phyloP scores from a whole-genome alignment of 2,113 vertebrate genomes.

The Epinephelus moara region DNA sequence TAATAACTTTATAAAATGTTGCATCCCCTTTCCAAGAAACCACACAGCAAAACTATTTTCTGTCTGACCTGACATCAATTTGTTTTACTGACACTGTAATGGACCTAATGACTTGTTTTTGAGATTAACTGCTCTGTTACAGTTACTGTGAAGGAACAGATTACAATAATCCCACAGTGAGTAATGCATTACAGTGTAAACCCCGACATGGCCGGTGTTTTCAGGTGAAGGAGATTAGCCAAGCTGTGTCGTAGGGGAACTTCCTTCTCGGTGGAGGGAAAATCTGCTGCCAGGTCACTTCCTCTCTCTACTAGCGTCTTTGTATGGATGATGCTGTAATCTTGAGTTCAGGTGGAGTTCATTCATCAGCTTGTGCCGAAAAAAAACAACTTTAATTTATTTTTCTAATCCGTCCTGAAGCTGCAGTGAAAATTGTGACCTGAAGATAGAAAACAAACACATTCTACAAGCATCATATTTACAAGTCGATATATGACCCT shows the following conservation, averaged over 20 bases:
- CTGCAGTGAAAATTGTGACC: background rate
- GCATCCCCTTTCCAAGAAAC: background rate
- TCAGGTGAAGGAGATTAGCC: constrained; percentile 8
- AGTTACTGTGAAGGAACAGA: background rate
- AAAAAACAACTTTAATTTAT: background rate
- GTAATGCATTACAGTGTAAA: constrained; percentile 12
- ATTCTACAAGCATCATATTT: background rate
- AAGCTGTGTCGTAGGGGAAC: background rate
- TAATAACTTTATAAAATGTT: background rate
- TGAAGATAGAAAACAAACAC: background rate
- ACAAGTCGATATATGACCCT: background rate
- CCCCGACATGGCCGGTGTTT: background rate
- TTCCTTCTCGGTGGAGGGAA: background rate
- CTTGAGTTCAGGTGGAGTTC: background rate
- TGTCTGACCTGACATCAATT: background rate
- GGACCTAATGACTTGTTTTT: background rate
- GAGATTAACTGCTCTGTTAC: background rate
- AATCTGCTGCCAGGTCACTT: background rate
- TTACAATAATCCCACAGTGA: constrained; percentile 22
- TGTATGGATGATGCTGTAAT: background rate
- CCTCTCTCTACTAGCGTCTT: background rate
- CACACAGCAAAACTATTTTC: background rate
- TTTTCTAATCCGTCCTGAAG: background rate
- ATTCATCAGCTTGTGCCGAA: background rate
- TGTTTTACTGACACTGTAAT: background rate